Conservation (phyloP, 2,113 vertebrate genomes). For the Amblyopsis rosae region DNA sequence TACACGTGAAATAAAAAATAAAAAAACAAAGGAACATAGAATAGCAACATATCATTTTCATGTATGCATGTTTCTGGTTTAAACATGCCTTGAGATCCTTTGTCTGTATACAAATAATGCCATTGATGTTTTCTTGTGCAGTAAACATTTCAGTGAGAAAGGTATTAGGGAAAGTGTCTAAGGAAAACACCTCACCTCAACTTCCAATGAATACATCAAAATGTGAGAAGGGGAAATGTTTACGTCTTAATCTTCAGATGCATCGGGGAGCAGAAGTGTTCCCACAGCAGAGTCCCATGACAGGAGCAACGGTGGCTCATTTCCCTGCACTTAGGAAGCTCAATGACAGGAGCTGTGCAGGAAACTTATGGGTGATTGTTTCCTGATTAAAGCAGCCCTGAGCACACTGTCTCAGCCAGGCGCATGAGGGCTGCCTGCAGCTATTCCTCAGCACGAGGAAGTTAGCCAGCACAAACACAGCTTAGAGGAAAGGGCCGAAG, state of each 20-base stretch:
- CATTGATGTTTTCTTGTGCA: too few relatives aligned
- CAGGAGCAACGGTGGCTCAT: slow-evolving; percentile 59
- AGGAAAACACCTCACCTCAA: neutral
- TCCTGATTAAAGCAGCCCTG: slow-evolving; percentile 79
- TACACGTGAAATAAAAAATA: too few relatives aligned
- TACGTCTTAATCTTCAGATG: slow-evolving; percentile 33
- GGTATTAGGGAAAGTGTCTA: neutral
- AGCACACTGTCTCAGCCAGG: slow-evolving; percentile 74
- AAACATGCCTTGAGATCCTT: too few relatives aligned
- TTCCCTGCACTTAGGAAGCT: slow-evolving; percentile 77
- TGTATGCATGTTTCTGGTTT: too few relatives aligned
- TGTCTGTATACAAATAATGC: too few relatives aligned
- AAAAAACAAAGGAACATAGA: too few relatives aligned
- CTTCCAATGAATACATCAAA: neutral
- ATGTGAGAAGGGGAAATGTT: slow-evolving; percentile 16
- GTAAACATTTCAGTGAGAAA: too few relatives aligned
- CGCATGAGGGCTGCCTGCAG: slow-evolving; percentile 57
- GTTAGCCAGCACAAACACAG: slow-evolving; percentile 61
- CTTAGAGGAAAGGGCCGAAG: slow-evolving; percentile 78
- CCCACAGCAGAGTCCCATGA: slow-evolving; percentile 26
- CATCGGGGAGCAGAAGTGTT: slow-evolving; percentile 38
- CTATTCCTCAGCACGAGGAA: slow-evolving; percentile 55
- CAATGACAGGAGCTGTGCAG: slow-evolving; percentile 52
- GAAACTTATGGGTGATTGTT: slow-evolving; percentile 84
- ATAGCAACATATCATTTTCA: too few relatives aligned